Percentiles rank a stretch among this genome's conserved stretches.
Evolutionary conservation across 2,888 invertebrate species (phyloP).

Genomic region (Ceratothoa steindachneri): DNA sequence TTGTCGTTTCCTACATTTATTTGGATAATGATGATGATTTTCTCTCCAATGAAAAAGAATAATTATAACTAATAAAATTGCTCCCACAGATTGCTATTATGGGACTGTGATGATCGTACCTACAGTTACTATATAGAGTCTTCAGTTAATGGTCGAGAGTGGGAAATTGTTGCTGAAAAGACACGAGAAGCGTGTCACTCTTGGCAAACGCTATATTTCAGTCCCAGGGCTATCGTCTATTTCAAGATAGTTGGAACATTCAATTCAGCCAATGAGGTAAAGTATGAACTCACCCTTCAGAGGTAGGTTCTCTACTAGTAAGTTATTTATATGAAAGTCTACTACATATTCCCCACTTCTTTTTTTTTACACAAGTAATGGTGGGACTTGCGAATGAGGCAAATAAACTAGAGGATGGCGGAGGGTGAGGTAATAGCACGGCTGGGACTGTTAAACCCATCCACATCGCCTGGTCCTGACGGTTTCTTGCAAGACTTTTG

Average conservation of each 20-base stretch:
- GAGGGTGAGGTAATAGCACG: no score
- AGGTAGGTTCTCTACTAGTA: background rate
- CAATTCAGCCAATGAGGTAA: conserved; percentile 94
- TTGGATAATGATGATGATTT: background rate
- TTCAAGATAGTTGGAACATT: conserved; percentile 92
- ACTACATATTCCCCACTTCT: background rate
- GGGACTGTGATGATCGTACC: conserved; percentile 93
- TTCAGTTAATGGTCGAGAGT: conserved; percentile 84
- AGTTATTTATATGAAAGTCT: no score
- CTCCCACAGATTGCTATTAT: conserved; percentile 68
- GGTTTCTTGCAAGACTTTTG: no score
- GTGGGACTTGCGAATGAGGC: no score
- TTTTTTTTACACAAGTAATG: background rate
- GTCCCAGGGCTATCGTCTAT: conserved; percentile 80
- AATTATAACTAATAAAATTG: background rate
- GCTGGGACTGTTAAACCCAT: no score
- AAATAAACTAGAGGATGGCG: no score
- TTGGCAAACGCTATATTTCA: conserved; percentile 88
- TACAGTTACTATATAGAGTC: conserved; percentile 96
- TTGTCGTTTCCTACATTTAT: background rate
- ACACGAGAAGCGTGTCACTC: conserved; percentile 81
- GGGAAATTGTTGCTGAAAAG: conserved; percentile 85
- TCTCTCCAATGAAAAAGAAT: background rate
- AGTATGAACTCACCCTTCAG: background rate
- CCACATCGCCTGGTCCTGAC: no score